These are phyloP conservation scores for Brachypteracias leptosomus DNA, from an alignment of 2,113 vertebrate species.

Conservation along the genomic window DNA sequence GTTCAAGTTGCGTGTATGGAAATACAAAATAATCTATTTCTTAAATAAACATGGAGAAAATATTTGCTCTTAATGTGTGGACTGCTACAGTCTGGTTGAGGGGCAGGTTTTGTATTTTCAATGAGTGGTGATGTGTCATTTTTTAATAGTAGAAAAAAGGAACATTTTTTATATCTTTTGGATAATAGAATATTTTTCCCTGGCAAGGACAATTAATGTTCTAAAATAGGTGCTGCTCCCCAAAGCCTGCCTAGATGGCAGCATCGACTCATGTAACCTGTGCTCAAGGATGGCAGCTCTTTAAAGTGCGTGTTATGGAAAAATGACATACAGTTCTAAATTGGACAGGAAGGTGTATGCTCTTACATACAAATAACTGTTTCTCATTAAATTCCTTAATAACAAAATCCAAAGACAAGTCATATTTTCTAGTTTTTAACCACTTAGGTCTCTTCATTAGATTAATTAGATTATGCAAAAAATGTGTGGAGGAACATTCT, in stretches of 20 bases:
- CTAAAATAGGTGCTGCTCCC: neutral
- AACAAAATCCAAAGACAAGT: neutral
- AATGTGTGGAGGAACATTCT: neutral
- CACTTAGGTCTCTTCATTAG: neutral
- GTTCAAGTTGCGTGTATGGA: neutral
- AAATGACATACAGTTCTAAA: neutral
- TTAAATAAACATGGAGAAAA: conserved; percentile 3
- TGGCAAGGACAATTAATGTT: neutral
- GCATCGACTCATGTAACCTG: conserved; percentile 8
- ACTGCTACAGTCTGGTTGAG: neutral
- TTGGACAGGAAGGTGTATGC: neutral
- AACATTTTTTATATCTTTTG: neutral
- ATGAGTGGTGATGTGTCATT: neutral
- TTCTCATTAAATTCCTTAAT: neutral
- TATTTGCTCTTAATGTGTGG: neutral
- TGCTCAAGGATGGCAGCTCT: neutral
- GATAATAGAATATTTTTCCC: neutral
- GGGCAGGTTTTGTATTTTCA: neutral
- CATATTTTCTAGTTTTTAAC: neutral
- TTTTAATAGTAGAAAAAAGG: neutral
- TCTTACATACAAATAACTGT: neutral
- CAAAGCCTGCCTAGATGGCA: conserved; percentile 65
- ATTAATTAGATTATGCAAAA: neutral
- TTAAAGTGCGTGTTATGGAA: fast-evolving
- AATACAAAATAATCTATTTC: neutral